Conservation (phyloP, 2,797 vertebrate species). For the Urosaurus nigricauda region DNA sequence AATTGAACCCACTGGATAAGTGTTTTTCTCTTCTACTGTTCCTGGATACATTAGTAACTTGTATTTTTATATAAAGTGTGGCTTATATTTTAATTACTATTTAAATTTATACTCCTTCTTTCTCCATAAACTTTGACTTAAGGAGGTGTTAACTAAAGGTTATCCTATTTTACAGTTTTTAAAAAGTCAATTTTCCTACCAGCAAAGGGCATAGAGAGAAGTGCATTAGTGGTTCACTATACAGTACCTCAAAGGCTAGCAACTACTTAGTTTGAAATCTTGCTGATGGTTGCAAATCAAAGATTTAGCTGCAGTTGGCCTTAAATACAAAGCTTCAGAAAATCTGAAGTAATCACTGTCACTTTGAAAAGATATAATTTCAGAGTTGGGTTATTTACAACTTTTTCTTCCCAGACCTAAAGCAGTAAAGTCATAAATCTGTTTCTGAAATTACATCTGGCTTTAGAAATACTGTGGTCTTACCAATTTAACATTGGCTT, state of each 20-base stretch:
- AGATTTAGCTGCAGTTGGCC: background rate
- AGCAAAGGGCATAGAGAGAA: background rate
- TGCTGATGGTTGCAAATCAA: conserved; percentile 3
- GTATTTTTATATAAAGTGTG: background rate
- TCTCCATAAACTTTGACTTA: too few relatives aligned
- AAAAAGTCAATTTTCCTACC: conserved; percentile 1
- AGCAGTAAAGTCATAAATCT: conserved; percentile 29
- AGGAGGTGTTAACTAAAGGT: too few relatives aligned
- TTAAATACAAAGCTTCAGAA: conserved; percentile 25
- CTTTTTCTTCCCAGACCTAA: conserved; percentile 14
- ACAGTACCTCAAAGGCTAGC: background rate
- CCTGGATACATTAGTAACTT: background rate
- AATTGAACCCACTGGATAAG: background rate
- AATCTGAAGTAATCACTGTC: conserved; percentile 29
- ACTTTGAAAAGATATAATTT: conserved; percentile 25
- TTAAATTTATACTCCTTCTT: too few relatives aligned
- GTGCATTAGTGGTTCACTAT: background rate
- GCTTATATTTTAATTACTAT: too few relatives aligned
- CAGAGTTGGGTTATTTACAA: conserved; percentile 36
- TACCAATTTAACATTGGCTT: conserved; percentile 39
- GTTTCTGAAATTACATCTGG: conserved; percentile 36
- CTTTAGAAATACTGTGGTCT: conserved; percentile 3
- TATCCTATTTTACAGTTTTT: background rate
- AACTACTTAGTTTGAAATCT: background rate
- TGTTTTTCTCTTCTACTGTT: background rate